Evolutionary conservation across 2,113 vertebrate species (phyloP), one percentile per base, ranked within the genome.

Genomic region (Ophiodon elongatus): DNA sequence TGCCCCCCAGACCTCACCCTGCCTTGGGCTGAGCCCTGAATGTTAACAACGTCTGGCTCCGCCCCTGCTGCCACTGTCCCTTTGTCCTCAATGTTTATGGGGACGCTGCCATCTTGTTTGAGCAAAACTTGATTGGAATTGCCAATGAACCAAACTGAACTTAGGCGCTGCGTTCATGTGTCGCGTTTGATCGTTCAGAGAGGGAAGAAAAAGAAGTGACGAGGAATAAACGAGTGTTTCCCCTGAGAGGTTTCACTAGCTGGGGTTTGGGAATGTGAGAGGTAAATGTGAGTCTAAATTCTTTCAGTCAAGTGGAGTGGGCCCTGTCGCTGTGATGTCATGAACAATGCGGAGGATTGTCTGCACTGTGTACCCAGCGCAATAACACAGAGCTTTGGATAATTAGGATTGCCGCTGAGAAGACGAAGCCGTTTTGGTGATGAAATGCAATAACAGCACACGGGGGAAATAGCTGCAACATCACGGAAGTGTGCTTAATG

Each of bases 341-440:
- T 35, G 14, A 66, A 83, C 47, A 74, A 52, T 41, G 43, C 52
- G 23, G 35, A 63, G 73, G 79, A 83, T 57, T 81, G 50, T 41
- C 9, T 3, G 25, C 67, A 35, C 37, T 8, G 23, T 56, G 62
- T 35, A 54, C 69, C 76, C 69, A 69, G 73, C 71, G 83, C 65
- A 83, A 79, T 89, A 79, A 88, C 56, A 76, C 35, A 10, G 33
- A 72, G 56, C 60, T 78, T 47, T 63, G 81, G 52, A 62, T 45
- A 37, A 79, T 89, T 74, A 25, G 62, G 33, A 83, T 45, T 52
- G 17, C 57, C 60, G 77, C 72, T 56, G 79, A 83, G 66, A 64
- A 63, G 64, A 82, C 25, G 39, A 35, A 52, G 54, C 78, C 23
- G 2, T 56, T 70, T 72, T 27, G 39, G 65, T 33, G 65, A 81